Conservation (phyloP, 2,113 vertebrate species). For the Tachycineta bicolor region DNA sequence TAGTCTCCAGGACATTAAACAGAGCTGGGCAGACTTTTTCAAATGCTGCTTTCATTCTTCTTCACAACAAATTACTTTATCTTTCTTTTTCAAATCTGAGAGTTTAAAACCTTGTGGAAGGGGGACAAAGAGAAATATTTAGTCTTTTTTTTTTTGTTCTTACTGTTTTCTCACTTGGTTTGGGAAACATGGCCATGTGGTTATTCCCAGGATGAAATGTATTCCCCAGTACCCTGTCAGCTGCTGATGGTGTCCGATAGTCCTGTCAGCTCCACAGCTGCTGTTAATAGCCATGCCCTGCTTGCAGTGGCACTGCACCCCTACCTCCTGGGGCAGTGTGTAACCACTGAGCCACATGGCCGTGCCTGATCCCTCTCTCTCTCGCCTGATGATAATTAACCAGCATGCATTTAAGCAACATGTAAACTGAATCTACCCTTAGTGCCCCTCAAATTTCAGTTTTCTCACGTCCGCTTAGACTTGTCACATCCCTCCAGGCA, state of each 20-base stretch:
- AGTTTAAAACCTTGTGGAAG: neutral
- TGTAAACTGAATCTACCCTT: neutral
- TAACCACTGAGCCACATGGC: neutral
- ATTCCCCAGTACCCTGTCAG: neutral
- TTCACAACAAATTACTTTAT: neutral
- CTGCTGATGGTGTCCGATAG: neutral
- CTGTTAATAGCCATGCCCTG: neutral
- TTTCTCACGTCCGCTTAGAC: neutral
- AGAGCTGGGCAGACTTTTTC: neutral
- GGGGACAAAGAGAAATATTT: neutral
- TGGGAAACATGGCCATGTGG: neutral
- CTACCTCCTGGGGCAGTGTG: neutral
- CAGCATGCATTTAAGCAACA: neutral
- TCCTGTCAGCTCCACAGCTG: conserved; percentile 24
- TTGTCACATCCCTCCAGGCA: neutral
- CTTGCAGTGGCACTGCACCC: neutral
- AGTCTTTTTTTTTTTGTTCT: neutral
- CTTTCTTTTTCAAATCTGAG: neutral
- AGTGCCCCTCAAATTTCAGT: neutral
- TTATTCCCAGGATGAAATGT: conserved; percentile 25
- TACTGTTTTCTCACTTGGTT: neutral
- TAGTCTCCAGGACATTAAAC: neutral
- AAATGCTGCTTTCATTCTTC: neutral
- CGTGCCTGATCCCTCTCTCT: neutral
- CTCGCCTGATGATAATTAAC: neutral